Evolutionary conservation across 2,113 vertebrate genomes (phyloP).

Genomic region (Eclectus roratus): DNA sequence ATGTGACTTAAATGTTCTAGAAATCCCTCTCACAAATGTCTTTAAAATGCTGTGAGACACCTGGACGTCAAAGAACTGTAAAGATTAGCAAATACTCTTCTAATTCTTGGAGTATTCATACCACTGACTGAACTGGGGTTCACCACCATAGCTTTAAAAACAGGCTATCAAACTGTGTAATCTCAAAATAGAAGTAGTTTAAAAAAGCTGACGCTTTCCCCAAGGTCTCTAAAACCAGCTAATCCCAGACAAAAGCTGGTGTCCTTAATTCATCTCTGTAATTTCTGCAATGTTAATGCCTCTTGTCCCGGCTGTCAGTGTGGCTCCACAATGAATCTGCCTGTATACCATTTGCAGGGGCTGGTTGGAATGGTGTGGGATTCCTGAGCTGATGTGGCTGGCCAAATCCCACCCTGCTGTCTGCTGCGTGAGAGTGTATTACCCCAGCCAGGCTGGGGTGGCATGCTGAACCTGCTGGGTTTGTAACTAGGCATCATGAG

Average conservation of each 20-base stretch:
- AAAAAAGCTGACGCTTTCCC: background rate
- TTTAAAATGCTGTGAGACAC: background rate
- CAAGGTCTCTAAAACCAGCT: background rate
- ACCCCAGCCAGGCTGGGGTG: background rate
- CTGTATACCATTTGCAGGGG: background rate
- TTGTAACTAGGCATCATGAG: background rate
- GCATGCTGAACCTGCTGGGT: background rate
- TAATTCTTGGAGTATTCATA: fast-evolving
- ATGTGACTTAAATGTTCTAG: background rate
- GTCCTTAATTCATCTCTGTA: background rate
- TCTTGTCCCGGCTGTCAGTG: background rate
- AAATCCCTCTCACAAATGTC: background rate
- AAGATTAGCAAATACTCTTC: background rate
- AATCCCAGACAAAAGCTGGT: background rate
- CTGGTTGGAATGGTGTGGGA: background rate
- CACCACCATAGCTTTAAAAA: background rate
- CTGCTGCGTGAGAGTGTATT: background rate
- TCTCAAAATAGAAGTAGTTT: background rate
- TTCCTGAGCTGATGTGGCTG: background rate
- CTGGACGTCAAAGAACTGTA: background rate
- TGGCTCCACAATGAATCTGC: fast-evolving
- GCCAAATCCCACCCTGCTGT: background rate
- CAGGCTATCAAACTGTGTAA: background rate
- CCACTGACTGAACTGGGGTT: background rate
- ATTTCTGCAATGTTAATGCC: background rate